Evolutionary conservation across 2,888 invertebrate species (phyloP), one percentile per base, ranked within the genome.

Genomic region (Heliconius sara): DNA sequence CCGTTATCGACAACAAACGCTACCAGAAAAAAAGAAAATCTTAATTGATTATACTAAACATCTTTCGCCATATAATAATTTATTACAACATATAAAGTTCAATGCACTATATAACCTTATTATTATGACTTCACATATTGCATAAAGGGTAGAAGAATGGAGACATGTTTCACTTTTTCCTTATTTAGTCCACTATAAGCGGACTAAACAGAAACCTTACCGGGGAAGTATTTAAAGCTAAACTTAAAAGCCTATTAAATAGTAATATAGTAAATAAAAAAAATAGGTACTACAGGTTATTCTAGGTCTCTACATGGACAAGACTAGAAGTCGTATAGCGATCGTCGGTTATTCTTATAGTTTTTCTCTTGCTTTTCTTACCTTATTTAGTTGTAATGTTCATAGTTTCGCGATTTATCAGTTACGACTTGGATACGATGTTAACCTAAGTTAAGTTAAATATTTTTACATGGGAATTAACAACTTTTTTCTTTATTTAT

Each of bases 251-350:
- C 60, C 68, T 79, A 75, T 79, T 79, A 75, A 75, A 75, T 47
- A 13, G 47, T 27, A 47, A 75, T 75, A 75, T 79, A 63, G 74
- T n/a, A 63, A 79, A 47, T 79, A 79, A 79, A 79, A 78, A 34
- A 12, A 52, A 2, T 2, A 22, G 9, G 47, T 66, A n/a, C 67
- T 52, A 34, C 34, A 63, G 25, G 67, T 43, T 43, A 68, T 79
- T 30, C 67, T 30, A 25, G 39, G 52, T 30, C 67, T 79, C 22
- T 47, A 74, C 5, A 73, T 57, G 78, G 78, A 30, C 52, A 25
- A n/a, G 66, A 73, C 66, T 66, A n/a, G 52, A 57, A 60, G 60
- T 60, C 34, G n/a, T 73, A 68, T 43, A 68, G 43, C 39, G 70
- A 70, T 70, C 19, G 43, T 47, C 70, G 43, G 27, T 19, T 25